Evolutionary conservation across 2,888 invertebrate species (phyloP), one percentile per base, ranked within the genome.

Genomic region (Aphodius sticticus): DNA sequence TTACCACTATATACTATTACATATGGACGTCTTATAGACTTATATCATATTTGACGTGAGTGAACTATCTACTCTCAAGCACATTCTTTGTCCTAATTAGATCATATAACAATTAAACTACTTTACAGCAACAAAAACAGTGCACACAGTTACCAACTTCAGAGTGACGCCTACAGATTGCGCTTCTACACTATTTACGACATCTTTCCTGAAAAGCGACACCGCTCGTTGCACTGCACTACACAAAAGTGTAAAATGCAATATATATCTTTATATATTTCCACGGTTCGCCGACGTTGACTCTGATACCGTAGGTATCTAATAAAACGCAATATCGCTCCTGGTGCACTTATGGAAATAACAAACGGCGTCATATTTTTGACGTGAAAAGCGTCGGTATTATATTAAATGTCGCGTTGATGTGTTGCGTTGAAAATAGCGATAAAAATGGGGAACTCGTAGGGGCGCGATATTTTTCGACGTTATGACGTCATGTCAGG

Each of bases 261-360:
- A 53, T 53, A 53, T 53, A 53, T 53, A 53, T 12, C 7, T 53
- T 2, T 53, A 7, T 53, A 53, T 53, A 53, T 53, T 53, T 53
- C 12, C 2, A 53, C 53, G 53, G 53, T 12, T 53, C 9, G 53
- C 53, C 53, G 53, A 53, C 12, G 53, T 12, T 53, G 53, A 53
- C 53, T 53, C 9, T 53, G 53, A 53, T 53, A 12, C 53, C 35
- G 35, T 36, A 74, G 35, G 74, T 9, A 74, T 74, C 36, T 74
- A 74, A 74, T 74, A 74, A 74, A 74, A 74, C 36, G 74, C 37
- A 74, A 74, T 74, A 74, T 74, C 35, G 35, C 74, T 53, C 12
- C 53, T 15, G 35, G 74, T 74, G 74, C 74, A 74, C 74, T 74
- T 74, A 74, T 74, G 74, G 36, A 74, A 74, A 74, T 74, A 74